These are phyloP conservation scores for Trichomalopsis sarcophagae DNA, from an alignment of 1,140 invertebrate species.

Conservation along the genomic window DNA sequence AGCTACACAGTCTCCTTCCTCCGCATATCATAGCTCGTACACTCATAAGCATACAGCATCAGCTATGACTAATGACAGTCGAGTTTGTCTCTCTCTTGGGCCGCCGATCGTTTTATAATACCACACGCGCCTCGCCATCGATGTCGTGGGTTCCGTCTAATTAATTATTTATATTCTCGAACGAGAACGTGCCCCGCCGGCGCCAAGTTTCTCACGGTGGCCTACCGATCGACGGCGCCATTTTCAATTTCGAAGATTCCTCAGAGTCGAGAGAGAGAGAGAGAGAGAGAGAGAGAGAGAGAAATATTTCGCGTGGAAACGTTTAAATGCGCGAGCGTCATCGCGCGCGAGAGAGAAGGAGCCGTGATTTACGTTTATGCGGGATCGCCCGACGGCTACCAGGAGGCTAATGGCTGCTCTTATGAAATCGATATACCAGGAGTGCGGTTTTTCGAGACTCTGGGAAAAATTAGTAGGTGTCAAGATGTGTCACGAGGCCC, in stretches of 20 bases:
- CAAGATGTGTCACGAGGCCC: no score
- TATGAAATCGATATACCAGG: neutral
- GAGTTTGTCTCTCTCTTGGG: neutral
- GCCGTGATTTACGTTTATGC: neutral
- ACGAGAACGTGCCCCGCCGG: neutral
- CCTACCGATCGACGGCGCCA: slow-evolving; percentile 1
- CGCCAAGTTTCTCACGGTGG: slow-evolving; percentile 49
- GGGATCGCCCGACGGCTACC: neutral
- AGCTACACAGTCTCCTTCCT: neutral
- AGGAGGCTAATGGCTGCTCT: neutral
- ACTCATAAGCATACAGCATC: neutral
- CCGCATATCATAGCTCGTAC: neutral
- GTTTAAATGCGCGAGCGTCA: neutral
- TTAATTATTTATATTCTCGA: slow-evolving; percentile 52
- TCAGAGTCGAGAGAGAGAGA: neutral
- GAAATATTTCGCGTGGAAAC: neutral
- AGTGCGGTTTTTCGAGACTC: neutral
- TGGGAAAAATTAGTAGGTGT: no score
- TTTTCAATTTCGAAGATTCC: slow-evolving; percentile 1
- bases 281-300: slow-evolving; percentile 15
- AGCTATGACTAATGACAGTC: slow-evolving; percentile 47
- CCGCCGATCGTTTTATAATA: slow-evolving; percentile 17
- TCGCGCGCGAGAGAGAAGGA: neutral
- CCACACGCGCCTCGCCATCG: slow-evolving; percentile 28
- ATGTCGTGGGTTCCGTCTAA: slow-evolving; percentile 47